Percentiles rank a stretch among this genome's conserved stretches.
Evolutionary conservation across 2,113 vertebrate species (phyloP).

Genomic region (Paedocypris sp.): DNA sequence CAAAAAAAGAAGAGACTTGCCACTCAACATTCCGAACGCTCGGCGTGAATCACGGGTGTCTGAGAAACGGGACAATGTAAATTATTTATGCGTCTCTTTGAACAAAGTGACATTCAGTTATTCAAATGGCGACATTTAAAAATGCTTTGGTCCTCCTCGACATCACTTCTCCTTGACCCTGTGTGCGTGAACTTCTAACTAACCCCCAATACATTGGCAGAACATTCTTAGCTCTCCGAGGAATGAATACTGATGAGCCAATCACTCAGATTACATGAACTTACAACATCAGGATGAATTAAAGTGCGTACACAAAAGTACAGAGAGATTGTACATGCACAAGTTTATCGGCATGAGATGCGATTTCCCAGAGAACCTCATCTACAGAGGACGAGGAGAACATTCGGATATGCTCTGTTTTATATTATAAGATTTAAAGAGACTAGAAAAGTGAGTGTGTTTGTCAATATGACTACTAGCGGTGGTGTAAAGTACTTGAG

Average conservation of each 20-base stretch:
- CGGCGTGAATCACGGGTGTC: slow-evolving; percentile 14
- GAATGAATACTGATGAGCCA: not conserved
- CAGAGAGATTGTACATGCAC: too few species aligned
- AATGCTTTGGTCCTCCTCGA: not conserved
- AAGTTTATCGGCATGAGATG: too few species aligned
- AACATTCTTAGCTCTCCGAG: not conserved
- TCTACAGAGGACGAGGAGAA: too few species aligned
- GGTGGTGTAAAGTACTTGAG: too few species aligned
- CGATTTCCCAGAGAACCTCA: too few species aligned
- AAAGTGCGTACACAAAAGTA: too few species aligned
- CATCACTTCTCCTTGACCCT: not conserved
- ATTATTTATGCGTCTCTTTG: slow-evolving; percentile 25
- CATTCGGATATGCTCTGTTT: too few species aligned
- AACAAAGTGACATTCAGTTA: slow-evolving; percentile 39
- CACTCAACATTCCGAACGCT: slow-evolving; percentile 23
- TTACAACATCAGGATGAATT: too few species aligned
- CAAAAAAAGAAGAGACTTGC: not conserved
- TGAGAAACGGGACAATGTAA: slow-evolving; percentile 12
- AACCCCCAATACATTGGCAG: not conserved
- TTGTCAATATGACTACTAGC: too few species aligned
- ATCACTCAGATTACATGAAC: slow-evolving; percentile 1
- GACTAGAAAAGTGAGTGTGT: too few species aligned
- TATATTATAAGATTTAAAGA: too few species aligned
- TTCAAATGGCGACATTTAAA: slow-evolving; percentile 40
- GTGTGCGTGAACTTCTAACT: not conserved